Evolutionary conservation across 2,113 vertebrate species (phyloP).

Genomic region (Melanostigma gelatinosum): DNA sequence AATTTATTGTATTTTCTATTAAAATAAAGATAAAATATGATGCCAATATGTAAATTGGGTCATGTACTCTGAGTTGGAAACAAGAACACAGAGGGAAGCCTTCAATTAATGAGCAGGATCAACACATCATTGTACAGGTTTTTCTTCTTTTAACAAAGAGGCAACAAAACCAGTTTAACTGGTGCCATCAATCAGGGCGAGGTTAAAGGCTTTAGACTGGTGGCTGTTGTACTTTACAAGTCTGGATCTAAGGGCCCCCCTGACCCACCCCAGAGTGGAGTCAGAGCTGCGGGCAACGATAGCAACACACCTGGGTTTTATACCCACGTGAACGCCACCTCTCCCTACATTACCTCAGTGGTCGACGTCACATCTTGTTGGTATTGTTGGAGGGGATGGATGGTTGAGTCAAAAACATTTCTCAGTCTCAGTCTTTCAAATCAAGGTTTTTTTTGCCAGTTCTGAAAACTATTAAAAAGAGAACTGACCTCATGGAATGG

Average conservation of each 20-base stretch:
- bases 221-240: constrained; percentile 12
- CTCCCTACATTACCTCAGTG: constrained; percentile 11
- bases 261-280: neutral
- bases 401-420: neutral
- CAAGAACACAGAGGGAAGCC: neutral
- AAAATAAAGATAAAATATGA: neutral
- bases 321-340: constrained; percentile 21
- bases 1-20: neutral
- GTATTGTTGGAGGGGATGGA: neutral
- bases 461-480: neutral
- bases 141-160: constrained; percentile 19
- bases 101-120: neutral
- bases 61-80: neutral
- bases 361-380: constrained; percentile 5
- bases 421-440: neutral
- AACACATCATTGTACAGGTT: neutral
- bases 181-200: constrained; percentile 35
- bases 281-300: constrained; percentile 28
- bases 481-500: neutral
- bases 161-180: constrained; percentile 33
- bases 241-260: constrained; percentile 24
- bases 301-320: constrained; percentile 56
- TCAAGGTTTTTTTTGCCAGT: neutral
- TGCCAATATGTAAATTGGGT: constrained; percentile 7
- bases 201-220: constrained; percentile 11